A percentile compares a stretch with the other conserved stretches of the same genome.
Evolutionary conservation across 1,140 invertebrate genomes (phyloP).

Genomic region (Samia ricini): DNA sequence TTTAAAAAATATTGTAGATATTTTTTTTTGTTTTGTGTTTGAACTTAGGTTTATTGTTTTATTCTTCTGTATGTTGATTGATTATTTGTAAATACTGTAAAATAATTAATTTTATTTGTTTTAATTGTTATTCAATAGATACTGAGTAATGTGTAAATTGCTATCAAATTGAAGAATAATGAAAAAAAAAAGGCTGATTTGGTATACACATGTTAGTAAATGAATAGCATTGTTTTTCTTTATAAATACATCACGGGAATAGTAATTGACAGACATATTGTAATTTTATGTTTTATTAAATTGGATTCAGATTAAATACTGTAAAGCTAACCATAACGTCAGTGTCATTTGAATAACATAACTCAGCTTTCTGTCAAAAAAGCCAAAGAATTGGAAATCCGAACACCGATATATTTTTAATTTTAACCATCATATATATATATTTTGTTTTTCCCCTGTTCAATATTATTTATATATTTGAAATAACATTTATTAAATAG

Average conservation of each 20-base stretch:
- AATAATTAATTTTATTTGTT: neutral
- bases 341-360: constrained; percentile 1
- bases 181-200: neutral
- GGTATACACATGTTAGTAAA: neutral
- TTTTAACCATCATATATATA: neutral
- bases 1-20: neutral
- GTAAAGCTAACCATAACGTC: neutral
- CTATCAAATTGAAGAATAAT: neutral
- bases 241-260: neutral
- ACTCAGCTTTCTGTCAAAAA: neutral
- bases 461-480: constrained; percentile 5
- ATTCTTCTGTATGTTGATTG: neutral
- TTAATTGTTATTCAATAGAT: constrained; percentile 1
- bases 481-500: neutral
- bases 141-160: neutral
- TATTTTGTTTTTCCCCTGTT: neutral
- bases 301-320: neutral
- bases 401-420: constrained; percentile 7
- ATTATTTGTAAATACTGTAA: neutral
- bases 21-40: neutral
- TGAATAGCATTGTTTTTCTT: neutral
- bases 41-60: neutral
- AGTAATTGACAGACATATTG: neutral
- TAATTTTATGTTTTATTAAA: neutral
- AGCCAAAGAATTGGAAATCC: constrained; percentile 9